Evolutionary conservation across 2,888 invertebrate genomes (phyloP), one percentile per base, ranked within the genome.

Genomic region (Subacronicta megacephala): DNA sequence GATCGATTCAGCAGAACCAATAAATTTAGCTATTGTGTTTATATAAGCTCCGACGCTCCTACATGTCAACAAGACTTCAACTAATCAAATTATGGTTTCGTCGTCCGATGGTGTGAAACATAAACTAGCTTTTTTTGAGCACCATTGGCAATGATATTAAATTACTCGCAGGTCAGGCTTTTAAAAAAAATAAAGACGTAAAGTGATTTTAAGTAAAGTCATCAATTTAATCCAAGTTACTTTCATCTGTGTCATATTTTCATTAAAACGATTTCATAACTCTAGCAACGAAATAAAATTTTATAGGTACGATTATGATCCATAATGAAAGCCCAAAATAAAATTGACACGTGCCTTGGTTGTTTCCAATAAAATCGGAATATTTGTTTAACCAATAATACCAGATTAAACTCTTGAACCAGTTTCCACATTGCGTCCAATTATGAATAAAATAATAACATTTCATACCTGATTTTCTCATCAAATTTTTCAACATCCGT

Each of bases 381-480:
- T 15, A 23, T 9, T 40, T 23, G n/a, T 13, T 23, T 23, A 40
- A 2, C 2, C 40, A 23, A n/a, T 36, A 26, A 37, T 1, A 29
- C n/a, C 7, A 10, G 20, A 35, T 44, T 18, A 12, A 10, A 43
- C 26, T 9, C 4, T 12, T 33, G 6, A 6, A 26, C 29, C 13
- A 5, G 2, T 42, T 31, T 17, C 1, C 2, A 20, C 13, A 18
- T 15, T 3, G 13, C 7, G 5, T 20, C 0, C 16, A 37, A 31
- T 40, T 51, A 35, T 41, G 33, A 31, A 31, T 31, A 51, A 41
- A 44, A 56, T 17, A 37, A 37, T 41, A 47, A 56, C 26, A 37
- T 40, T 51, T 29, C 75, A 13, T 75, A 72, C 72, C 72, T 17
- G n/a, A 58, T 40, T 10, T 37, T 45, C 7, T 38, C 31, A 16